Evolutionary conservation across 23 tunicate species (phyloP).

Genomic region (Halocynthia roretzi): DNA sequence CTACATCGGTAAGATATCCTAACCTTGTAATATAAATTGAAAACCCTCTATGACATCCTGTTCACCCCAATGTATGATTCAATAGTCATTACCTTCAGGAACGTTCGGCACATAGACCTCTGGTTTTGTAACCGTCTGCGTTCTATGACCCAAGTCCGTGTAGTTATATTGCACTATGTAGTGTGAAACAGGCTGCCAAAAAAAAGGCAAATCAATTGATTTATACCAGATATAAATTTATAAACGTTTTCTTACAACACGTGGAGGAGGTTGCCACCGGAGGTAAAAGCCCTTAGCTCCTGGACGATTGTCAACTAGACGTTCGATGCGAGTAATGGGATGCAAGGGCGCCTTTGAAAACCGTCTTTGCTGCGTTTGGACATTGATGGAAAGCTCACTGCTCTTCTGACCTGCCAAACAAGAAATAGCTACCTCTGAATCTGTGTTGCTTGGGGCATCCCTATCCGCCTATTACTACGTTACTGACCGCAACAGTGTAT

Average conservation of each 20-base stretch:
- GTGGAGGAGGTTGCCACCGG: slow-evolving; percentile 1
- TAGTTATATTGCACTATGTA: slow-evolving; percentile 8
- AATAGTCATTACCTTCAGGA: slow-evolving; percentile 9
- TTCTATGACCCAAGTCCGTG: neutral
- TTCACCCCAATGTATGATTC: neutral
- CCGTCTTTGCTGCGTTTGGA: too few species aligned
- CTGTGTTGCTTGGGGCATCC: neutral
- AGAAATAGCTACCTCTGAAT: too few species aligned
- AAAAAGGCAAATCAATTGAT: too few species aligned
- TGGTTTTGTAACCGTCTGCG: neutral
- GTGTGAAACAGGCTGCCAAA: slow-evolving; percentile 1
- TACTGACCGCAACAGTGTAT: too few species aligned
- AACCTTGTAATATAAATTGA: too few species aligned
- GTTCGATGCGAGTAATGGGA: too few species aligned
- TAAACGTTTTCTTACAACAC: neutral
- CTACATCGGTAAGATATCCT: neutral
- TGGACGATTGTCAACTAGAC: neutral
- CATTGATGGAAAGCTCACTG: too few species aligned
- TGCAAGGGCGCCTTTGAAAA: too few species aligned
- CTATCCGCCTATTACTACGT: neutral
- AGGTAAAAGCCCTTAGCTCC: neutral
- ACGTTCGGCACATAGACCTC: slow-evolving; percentile 6
- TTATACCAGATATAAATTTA: neutral
- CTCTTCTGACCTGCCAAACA: too few species aligned
- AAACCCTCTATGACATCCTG: too few species aligned